A percentile compares a stretch with the other conserved stretches of the same genome.
These are phyloP conservation scores for Papilio xuthus DNA, from an alignment of 1,140 invertebrate genomes.

Conservation along the genomic window DNA sequence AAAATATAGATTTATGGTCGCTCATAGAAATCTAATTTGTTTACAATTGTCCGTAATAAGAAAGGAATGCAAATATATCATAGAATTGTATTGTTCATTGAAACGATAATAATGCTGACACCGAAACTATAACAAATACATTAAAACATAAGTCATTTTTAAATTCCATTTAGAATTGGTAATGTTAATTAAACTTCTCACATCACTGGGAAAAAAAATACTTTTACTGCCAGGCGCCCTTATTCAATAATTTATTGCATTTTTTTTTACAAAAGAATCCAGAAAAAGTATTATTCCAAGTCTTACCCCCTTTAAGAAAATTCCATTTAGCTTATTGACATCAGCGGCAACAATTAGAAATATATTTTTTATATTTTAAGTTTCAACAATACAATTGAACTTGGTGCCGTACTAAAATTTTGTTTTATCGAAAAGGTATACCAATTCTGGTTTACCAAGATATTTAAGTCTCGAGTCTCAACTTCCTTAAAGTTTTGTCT, in stretches of 20 bases:
- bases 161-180: conserved; percentile 2
- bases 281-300: too few relatives aligned
- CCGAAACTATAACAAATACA: conserved; percentile 1
- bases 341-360: too few relatives aligned
- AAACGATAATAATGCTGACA: conserved; percentile 9
- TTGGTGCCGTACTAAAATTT: too few relatives aligned
- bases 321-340: background rate
- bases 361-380: too few relatives aligned
- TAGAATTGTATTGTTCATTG: conserved; percentile 15
- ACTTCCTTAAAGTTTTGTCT: too few relatives aligned
- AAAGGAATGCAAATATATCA: conserved; percentile 9
- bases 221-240: background rate
- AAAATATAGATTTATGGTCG: background rate
- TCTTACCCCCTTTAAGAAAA: too few relatives aligned
- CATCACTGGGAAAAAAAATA: background rate
- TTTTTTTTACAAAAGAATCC: too few relatives aligned
- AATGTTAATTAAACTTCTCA: background rate
- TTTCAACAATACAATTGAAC: too few relatives aligned
- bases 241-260: too few relatives aligned
- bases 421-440: too few relatives aligned
- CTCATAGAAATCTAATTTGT: background rate
- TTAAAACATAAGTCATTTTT: background rate
- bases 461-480: too few relatives aligned
- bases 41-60: conserved; percentile 11
- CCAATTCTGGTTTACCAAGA: too few relatives aligned